These are phyloP conservation scores for Ophiodon elongatus DNA, from an alignment of 2,113 vertebrate genomes.

Conservation along the genomic window DNA sequence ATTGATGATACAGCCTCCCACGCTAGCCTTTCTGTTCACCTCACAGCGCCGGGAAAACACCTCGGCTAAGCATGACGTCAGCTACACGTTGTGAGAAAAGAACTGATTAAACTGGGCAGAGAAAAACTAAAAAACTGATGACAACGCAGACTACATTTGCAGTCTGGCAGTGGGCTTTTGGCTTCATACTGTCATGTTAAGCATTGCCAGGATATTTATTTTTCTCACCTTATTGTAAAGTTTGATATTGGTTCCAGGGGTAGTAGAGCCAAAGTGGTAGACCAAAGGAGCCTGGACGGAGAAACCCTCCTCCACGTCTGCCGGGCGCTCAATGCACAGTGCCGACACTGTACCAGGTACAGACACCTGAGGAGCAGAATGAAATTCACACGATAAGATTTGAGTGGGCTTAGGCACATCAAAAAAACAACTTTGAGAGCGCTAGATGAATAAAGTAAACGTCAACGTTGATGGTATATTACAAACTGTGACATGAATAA, in stretches of 20 bases:
- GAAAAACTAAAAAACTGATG: not conserved
- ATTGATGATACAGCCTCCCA: constrained; percentile 97
- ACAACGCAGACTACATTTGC: not conserved
- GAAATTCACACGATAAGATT: not conserved
- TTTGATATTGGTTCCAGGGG: constrained; percentile 98
- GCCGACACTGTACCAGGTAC: constrained; percentile 96
- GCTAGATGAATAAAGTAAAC: not conserved
- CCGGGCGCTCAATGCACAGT: constrained; percentile 95
- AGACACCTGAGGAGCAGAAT: constrained; percentile 83
- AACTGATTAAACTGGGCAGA: not conserved
- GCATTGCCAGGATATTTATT: not conserved
- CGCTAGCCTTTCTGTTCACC: constrained; percentile 93
- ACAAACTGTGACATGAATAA: not conserved
- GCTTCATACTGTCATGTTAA: not conserved
- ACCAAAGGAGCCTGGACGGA: constrained; percentile 97
- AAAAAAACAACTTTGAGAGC: not conserved
- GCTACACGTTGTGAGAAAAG: constrained; percentile 74
- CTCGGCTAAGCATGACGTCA: constrained; percentile 93
- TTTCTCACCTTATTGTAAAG: constrained; percentile 95
- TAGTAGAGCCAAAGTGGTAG: constrained; percentile 98
- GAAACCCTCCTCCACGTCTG: constrained; percentile 97
- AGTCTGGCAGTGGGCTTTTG: not conserved
- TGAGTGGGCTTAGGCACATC: not conserved
- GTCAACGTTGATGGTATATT: not conserved
- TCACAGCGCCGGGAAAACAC: constrained; percentile 98